These are phyloP conservation scores for Trachurus trachurus DNA, from an alignment of 2,797 vertebrate species.

Conservation along the genomic window DNA sequence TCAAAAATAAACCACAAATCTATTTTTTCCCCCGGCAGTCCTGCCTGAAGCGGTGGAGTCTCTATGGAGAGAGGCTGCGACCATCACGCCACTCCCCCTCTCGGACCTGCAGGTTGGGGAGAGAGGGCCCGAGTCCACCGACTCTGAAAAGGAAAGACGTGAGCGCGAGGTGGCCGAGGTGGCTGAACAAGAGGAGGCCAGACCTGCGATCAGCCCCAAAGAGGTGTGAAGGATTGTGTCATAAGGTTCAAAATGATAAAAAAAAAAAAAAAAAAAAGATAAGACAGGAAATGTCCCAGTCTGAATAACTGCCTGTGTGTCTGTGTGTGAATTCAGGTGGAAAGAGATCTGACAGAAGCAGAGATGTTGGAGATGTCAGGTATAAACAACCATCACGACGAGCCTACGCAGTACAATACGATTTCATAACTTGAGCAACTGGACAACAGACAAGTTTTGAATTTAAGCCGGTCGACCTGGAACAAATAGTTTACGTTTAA, in stretches of 20 bases:
- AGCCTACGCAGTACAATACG: no score
- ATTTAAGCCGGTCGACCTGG: not conserved
- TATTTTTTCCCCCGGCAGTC: conserved; percentile 44
- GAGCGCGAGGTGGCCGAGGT: conserved; percentile 22
- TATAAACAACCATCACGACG: conserved; percentile 31
- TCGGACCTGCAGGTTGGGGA: conserved; percentile 45
- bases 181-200: conserved; percentile 28
- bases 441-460: not conserved
- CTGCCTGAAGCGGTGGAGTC: conserved; percentile 68
- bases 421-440: not conserved
- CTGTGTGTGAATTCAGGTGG: conserved; percentile 57
- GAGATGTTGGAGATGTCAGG: conserved; percentile 66
- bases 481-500: not conserved
- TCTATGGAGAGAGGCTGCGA: conserved; percentile 78
- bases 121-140: conserved; percentile 65
- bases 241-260: not conserved
- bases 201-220: conserved; percentile 27
- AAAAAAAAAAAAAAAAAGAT: not conserved
- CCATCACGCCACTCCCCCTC: conserved; percentile 55
- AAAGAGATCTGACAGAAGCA: conserved; percentile 54
- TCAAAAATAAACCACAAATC: conserved; percentile 57
- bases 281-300: not conserved
- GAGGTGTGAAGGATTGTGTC: conserved; percentile 62
- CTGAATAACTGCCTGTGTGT: conserved; percentile 12
- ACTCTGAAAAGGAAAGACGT: conserved; percentile 65